Conservation (phyloP, 1,140 invertebrate species). For the Dendroctonus valens region DNA sequence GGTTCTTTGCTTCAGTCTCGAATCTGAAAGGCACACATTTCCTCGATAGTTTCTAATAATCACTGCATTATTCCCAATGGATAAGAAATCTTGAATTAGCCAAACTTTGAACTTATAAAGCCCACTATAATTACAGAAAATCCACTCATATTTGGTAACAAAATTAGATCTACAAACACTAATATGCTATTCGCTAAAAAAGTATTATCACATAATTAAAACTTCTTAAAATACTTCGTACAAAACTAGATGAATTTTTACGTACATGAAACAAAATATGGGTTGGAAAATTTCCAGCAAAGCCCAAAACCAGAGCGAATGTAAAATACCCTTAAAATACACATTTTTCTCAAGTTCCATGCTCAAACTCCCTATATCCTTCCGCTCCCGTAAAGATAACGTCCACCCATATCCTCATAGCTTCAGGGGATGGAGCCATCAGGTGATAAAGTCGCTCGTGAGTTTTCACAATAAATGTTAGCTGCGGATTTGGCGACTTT, state of each 20-base stretch:
- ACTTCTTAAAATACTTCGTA: slow-evolving; percentile 1
- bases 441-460: slow-evolving; percentile 84
- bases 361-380: slow-evolving; percentile 75
- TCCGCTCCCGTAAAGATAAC: slow-evolving; percentile 89
- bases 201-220: slow-evolving; percentile 6
- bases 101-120: not conserved
- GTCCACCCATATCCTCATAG: slow-evolving; percentile 97
- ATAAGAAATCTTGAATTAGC: too few relatives aligned
- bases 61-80: too few relatives aligned
- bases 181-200: not conserved
- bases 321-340: not conserved
- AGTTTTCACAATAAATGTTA: slow-evolving; percentile 97
- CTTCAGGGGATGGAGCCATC: slow-evolving; percentile 90
- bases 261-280: not conserved
- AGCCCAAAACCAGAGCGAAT: not conserved
- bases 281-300: not conserved
- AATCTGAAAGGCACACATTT: slow-evolving; percentile 4
- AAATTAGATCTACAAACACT: not conserved
- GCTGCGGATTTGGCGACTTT: slow-evolving; percentile 84
- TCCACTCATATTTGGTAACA: slow-evolving; percentile 2
- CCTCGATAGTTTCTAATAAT: not conserved
- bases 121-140: not conserved
- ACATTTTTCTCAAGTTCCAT: slow-evolving; percentile 47
- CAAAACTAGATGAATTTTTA: not conserved
- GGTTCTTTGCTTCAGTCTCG: not conserved